Evolutionary conservation across 2,797 vertebrate species (phyloP).

Genomic region (Linurgus olivaceus): DNA sequence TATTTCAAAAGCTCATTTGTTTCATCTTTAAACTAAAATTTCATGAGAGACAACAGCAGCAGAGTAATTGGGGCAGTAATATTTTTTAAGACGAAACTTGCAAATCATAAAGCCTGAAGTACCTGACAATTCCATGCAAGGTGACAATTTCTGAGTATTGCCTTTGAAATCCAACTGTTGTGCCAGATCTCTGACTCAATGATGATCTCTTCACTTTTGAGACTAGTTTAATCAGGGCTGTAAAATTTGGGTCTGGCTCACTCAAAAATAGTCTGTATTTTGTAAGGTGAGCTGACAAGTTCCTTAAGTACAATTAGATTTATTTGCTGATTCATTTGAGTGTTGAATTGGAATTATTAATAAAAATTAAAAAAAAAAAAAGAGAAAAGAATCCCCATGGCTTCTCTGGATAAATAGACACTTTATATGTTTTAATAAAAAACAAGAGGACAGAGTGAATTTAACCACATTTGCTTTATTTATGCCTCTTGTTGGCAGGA

Average conservation of each 20-base stretch:
- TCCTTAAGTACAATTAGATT: background rate
- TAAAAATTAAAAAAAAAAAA: background rate
- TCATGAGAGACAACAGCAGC: background rate
- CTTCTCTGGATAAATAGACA: background rate
- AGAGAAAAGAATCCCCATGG: background rate
- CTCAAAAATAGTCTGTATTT: background rate
- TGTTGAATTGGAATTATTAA: background rate
- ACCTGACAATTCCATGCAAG: background rate
- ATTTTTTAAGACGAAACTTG: background rate
- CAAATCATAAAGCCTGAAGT: background rate
- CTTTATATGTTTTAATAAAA: background rate
- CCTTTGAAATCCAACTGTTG: slow-evolving; percentile 1
- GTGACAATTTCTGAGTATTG: background rate
- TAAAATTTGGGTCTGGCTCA: background rate
- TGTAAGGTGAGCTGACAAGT: background rate
- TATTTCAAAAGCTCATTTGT: slow-evolving; percentile 45
- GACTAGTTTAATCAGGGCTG: background rate
- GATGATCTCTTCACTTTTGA: background rate
- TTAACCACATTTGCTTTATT: background rate
- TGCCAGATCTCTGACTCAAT: background rate
- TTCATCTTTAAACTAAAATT: slow-evolving; percentile 61
- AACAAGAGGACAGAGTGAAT: background rate
- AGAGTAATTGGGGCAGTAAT: background rate
- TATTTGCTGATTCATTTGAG: background rate
- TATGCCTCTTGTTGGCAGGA: background rate